Evolutionary conservation across 1,140 invertebrate genomes (phyloP), one percentile per base, ranked within the genome.

Genomic region (Bombus pyrosoma): DNA sequence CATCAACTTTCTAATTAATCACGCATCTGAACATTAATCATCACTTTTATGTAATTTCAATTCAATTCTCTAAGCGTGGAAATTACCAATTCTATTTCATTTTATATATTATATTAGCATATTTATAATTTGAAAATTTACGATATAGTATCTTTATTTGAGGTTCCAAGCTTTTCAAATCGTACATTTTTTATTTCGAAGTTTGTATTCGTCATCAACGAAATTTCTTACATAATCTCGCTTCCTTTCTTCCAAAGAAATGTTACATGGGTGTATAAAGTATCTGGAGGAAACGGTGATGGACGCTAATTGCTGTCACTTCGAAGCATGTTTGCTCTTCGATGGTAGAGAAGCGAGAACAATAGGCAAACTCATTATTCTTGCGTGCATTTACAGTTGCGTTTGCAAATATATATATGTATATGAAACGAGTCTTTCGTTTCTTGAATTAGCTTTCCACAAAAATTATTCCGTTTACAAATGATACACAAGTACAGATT

Each of bases 351-450:
- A n/a, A 57, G 74, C 53, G 53, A 76, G 53, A 59, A 76, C 74
- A 76, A 76, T 76, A 25, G 28, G 34, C 34, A 28, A 76, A 76
- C 32, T 39, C 25, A 1, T 76, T 76, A 34, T 73, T 73, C 72
- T 43, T 76, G 53, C 53, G 37, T 13, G 13, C 74, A 12, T 37
- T 15, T n/a, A 59, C 34, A 59, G 37, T 59, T 76, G 34, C 53
- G 18, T 59, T 76, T 34, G 32, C 53, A 76, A 76, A 76, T n/a
- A 59, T 10, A 34, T 18, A 34, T 37, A 5, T 37, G 53, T 5
- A 18, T 47, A 1, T 6, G 15, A 18, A 5, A 6, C 0, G 15
- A 47, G 5, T 18, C 47, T 22, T 53, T 0, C 18, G 47, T 53
- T 22, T 22, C 47, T 53, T 22, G 22, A 53, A 53, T 22, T 6